Conservation (phyloP, 2,797 vertebrate genomes). For the Scolopax rusticola region DNA sequence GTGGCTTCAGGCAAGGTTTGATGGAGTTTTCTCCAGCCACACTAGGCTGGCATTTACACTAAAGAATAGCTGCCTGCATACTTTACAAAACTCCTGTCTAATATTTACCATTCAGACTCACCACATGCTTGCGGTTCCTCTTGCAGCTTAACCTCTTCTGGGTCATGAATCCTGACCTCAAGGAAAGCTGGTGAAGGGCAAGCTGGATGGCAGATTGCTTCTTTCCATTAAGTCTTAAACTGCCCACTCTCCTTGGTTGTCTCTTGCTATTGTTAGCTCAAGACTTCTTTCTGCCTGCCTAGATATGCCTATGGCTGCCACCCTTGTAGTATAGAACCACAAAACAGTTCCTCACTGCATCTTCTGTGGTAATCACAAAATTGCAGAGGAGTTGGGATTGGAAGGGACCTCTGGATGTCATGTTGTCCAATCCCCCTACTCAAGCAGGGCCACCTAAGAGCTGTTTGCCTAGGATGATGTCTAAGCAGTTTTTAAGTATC, state of each 20-base stretch:
- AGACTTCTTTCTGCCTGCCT: not conserved
- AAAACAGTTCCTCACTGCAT: not conserved
- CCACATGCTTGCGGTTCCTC: not conserved
- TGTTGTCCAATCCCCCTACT: not conserved
- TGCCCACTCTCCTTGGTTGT: not conserved
- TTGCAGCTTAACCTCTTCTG: not conserved
- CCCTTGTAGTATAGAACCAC: not conserved
- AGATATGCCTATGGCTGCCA: not conserved
- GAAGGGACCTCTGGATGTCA: not conserved
- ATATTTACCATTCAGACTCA: not conserved
- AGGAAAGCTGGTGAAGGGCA: not conserved
- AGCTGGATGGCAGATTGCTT: not conserved
- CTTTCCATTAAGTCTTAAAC: not conserved
- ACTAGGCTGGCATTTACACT: not conserved
- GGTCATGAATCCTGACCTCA: not conserved
- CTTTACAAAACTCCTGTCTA: not conserved
- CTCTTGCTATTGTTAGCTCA: not conserved
- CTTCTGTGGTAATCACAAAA: not conserved
- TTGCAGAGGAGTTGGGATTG: not conserved
- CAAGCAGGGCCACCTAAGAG: not conserved
- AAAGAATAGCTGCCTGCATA: not conserved
- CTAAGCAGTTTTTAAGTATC: not conserved
- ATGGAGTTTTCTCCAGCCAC: not conserved
- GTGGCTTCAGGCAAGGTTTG: not conserved
- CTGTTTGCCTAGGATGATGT: fast-evolving